Base-by-base conservation (phyloP, 2,888 invertebrate species). In the Orthosia gracilis region DNA sequence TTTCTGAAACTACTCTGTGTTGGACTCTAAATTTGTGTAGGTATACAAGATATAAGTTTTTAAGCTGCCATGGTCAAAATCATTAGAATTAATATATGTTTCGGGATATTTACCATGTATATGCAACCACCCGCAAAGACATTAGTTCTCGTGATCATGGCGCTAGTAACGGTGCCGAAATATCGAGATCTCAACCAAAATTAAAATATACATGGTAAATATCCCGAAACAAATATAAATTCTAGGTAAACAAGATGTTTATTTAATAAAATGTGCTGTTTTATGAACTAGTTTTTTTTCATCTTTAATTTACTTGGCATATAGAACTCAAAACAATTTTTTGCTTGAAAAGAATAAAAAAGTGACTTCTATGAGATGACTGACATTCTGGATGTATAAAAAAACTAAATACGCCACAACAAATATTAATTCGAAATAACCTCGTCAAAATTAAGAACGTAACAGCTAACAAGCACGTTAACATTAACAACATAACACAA, bases 1-100 rank as follows among this genome's bases (percentile, higher is more conserved):
- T 81, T 86, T 76, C 76, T 55, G 61, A 59, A 55, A 76, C 67
- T 61, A 52, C 52, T 75, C 49, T 70, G 61, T 72, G 63, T 70
- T 55, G 18, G 18, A 62, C 73, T 78, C 59, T 40, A 40, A 40
- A 40, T 59, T 67, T 58, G 17, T 31, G 18, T 62, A 61, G 57
- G 55, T 67, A 64, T 50, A 73, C 47, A 73, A 68, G n/a, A n/a
- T n/a, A n/a, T n/a, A n/a, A n/a, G n/a, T n/a, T n/a, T n/a, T n/a
- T n/a, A n/a, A n/a, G n/a, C n/a, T n/a, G n/a, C n/a, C n/a, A n/a
- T n/a, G n/a, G n/a, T n/a, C n/a, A n/a, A n/a, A n/a, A n/a, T n/a
- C n/a, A n/a, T n/a, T n/a, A n/a, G n/a, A n/a, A n/a, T n/a, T n/a
- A n/a, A n/a, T n/a, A n/a, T n/a, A n/a, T n/a, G n/a, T n/a, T n/a